Evolutionary conservation across 2,888 invertebrate species (phyloP), one percentile per base, ranked within the genome.

Genomic region (Oeneis ivallda): DNA sequence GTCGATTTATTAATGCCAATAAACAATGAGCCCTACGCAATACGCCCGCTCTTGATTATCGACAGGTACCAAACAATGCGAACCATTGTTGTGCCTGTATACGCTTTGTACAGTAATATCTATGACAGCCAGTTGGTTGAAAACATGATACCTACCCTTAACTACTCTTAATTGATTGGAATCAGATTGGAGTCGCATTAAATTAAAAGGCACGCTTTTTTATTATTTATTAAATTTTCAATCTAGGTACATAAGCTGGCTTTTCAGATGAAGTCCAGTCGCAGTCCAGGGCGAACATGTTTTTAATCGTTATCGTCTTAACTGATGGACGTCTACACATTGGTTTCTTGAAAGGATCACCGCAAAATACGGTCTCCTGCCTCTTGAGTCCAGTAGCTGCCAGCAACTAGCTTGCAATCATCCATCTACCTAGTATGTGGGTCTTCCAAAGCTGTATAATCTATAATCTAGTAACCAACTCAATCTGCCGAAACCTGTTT

Each of bases 1-100:
- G 74, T 73, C 82, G 84, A 86, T 86, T 86, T 86, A 87, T 86
- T 85, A 85, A 75, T 79, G 79, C 79, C 79, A 74, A 73, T 76
- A 75, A 70, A 76, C 76, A 76, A 76, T 72, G 67, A 69, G 60
- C 52, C 52, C 45, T 64, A 66, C 63, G 71, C 79, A 80, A 80
- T 77, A 69, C 68, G 66, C 70, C 70, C 73, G 72, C 61, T 52
- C 50, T 61, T 50, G 52, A 73, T 74, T 78, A 78, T 79, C 81
- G 81, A 76, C 83, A 83, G 83, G 83, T 82, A 76, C 67, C 65
- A 52, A 66, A 70, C 71, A 70, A 72, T 69, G 47, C 37, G 39
- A 11, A 9, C 26, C 49, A 53, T 57, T 67, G 54, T 47, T 39
- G 19, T 32, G 34, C 26, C 13, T 49, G 59, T 49, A 37, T 49